A percentile compares a stretch with the other conserved stretches of the same genome.
Evolutionary conservation across 2,888 invertebrate species (phyloP).

Genomic region (Vesta saturnalis): DNA sequence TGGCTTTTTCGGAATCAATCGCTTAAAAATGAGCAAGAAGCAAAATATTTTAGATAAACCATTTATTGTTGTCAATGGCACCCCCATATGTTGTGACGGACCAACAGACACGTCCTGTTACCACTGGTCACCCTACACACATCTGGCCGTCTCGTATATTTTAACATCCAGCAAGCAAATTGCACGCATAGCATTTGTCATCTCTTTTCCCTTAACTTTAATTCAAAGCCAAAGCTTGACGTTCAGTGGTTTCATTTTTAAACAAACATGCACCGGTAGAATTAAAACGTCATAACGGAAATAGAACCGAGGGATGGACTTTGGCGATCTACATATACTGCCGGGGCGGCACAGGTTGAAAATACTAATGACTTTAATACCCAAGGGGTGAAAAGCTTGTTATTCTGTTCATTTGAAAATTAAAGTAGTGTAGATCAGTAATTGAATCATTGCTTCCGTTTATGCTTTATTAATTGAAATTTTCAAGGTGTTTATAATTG

Average conservation of each 20-base stretch:
- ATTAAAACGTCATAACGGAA: conserved; percentile 41
- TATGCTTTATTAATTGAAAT: neutral
- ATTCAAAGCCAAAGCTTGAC: conserved; percentile 15
- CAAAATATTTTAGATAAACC: conserved; percentile 9
- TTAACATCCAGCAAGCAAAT: conserved; percentile 33
- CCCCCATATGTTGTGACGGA: conserved; percentile 30
- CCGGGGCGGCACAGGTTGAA: conserved; percentile 42
- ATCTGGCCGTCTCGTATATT: conserved; percentile 35
- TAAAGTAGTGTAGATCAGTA: conserved; percentile 10
- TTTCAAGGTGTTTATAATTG: no score
- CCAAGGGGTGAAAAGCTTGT: conserved; percentile 44
- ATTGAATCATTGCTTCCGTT: neutral
- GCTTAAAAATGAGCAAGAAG: conserved; percentile 3
- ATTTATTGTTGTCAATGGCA: neutral
- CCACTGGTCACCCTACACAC: conserved; percentile 37
- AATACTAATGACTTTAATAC: conserved; percentile 43
- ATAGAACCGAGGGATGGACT: conserved; percentile 43
- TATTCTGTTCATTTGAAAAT: conserved; percentile 42
- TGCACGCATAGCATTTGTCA: conserved; percentile 28
- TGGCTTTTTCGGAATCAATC: conserved; percentile 21
- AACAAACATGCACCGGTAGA: conserved; percentile 29
- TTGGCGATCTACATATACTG: conserved; percentile 31
- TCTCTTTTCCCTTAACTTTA: conserved; percentile 20
- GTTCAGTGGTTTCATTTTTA: conserved; percentile 13
- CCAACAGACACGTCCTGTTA: conserved; percentile 37